Percentiles rank a stretch among this genome's conserved stretches.
These are phyloP conservation scores for Holcopasites calliopsidis DNA, from an alignment of 1,140 invertebrate species.

Conservation along the genomic window DNA sequence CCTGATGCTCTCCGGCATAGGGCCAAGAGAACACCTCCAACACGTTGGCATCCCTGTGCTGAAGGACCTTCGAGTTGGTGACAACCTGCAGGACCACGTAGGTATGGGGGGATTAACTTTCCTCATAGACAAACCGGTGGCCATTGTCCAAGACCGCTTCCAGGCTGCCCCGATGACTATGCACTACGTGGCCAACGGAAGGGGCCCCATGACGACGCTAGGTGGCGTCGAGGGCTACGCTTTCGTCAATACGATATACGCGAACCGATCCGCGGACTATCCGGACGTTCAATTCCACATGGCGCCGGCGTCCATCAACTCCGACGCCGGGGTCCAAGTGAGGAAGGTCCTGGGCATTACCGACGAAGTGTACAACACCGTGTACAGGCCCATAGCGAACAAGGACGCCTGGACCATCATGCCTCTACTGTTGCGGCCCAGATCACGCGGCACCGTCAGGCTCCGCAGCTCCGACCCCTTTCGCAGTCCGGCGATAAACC, in stretches of 20 bases:
- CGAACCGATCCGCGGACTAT: conserved; percentile 85
- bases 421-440: conserved; percentile 89
- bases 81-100: conserved; percentile 91
- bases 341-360: conserved; percentile 90
- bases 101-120: conserved; percentile 91
- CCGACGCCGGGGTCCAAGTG: conserved; percentile 87
- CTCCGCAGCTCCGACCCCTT: conserved; percentile 90
- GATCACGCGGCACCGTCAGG: conserved; percentile 88
- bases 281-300: conserved; percentile 94
- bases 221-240: conserved; percentile 92
- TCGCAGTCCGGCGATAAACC: conserved; percentile 91
- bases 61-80: conserved; percentile 87
- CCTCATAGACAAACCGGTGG: conserved; percentile 86
- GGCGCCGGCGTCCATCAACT: conserved; percentile 91
- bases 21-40: conserved; percentile 87
- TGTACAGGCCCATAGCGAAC: conserved; percentile 88
- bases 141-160: conserved; percentile 87
- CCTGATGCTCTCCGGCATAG: conserved; percentile 93
- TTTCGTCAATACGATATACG: conserved; percentile 91
- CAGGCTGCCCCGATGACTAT: conserved; percentile 88
- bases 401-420: conserved; percentile 91
- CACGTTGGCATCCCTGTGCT: conserved; percentile 86
- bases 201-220: conserved; percentile 91
- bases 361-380: conserved; percentile 89
- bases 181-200: conserved; percentile 87